Evolutionary conservation across 2,797 vertebrate genomes (phyloP), one percentile per base, ranked within the genome.

Genomic region (Alfaro cultratus): DNA sequence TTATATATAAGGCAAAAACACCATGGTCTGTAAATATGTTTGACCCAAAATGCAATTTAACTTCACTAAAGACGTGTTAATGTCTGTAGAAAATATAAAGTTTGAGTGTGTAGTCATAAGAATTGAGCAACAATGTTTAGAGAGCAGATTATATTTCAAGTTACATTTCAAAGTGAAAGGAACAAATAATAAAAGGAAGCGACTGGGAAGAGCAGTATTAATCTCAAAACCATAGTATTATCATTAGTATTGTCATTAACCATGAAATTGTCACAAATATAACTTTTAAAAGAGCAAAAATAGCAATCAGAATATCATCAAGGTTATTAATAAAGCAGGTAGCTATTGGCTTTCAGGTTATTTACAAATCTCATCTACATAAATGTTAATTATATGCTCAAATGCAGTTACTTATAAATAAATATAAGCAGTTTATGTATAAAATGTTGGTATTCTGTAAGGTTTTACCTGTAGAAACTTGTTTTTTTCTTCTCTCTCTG

Each of bases 401-500:
- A 13, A 7, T 23, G 1, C 60, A 0, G 80, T 78, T 80, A 85
- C 81, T 9, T 23, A 67, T 11, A 67, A 36, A 67, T 39, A 3
- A 21, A 21, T 49, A 18, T 49, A 23, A 39, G 12, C 34, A 36
- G 1, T 26, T 12, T 6, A 41, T 68, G 64, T 16, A 74, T 75
- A 83, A 86, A 85, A 72, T 77, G 80, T 70, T 86, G 86, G 76
- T 77, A 47, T 74, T 83, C 21, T 12, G 73, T 26, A 76, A 47
- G 11, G 70, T 75, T 29, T 41, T 36, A 85, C 67, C 29, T 85
- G 77, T 84, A 77, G 68, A 85, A 87, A 77, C 84, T 77, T 62
- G 1, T 45, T 49, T 0, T 80, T 67, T 74, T 74, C 46, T 80
- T 89, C 72, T 85, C 74, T 90, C 89, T 85, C 83, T 82, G 91